Conservation (phyloP, 2,113 vertebrate species). For the Caretta caretta region DNA sequence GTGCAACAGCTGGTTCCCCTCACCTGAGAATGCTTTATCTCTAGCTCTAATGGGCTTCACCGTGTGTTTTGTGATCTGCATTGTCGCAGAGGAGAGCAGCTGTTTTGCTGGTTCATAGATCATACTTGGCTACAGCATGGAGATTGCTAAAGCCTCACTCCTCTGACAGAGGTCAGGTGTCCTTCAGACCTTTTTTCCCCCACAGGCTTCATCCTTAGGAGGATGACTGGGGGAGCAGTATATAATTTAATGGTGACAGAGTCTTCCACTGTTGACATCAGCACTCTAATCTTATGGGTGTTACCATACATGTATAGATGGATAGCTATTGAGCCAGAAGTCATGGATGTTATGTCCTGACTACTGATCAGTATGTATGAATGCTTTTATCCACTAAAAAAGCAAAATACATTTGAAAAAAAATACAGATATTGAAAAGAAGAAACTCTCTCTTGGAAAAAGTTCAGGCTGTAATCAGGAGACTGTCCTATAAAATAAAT, state of each 20-base stretch:
- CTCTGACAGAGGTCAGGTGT: neutral
- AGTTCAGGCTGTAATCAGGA: neutral
- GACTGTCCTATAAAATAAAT: neutral
- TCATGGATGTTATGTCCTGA: neutral
- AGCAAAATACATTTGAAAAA: neutral
- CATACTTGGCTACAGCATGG: fast-evolving
- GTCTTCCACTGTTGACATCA: neutral
- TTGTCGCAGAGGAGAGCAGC: too few species aligned
- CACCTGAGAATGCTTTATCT: fast-evolving
- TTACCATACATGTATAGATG: fast-evolving
- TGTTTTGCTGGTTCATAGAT: neutral
- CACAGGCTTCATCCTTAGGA: too few species aligned
- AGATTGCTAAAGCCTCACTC: neutral
- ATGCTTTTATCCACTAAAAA: neutral
- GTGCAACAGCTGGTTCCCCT: neutral
- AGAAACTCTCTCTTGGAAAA: neutral
- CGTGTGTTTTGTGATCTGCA: neutral
- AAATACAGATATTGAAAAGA: neutral
- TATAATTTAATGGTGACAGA: too few species aligned
- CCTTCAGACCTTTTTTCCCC: neutral
- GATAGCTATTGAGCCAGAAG: neutral
- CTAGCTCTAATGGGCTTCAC: neutral
- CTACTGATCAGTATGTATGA: neutral
- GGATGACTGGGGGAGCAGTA: neutral
- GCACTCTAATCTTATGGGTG: neutral